Evolutionary conservation across 2,797 vertebrate species (phyloP).

Genomic region (Nannoperca australis): DNA sequence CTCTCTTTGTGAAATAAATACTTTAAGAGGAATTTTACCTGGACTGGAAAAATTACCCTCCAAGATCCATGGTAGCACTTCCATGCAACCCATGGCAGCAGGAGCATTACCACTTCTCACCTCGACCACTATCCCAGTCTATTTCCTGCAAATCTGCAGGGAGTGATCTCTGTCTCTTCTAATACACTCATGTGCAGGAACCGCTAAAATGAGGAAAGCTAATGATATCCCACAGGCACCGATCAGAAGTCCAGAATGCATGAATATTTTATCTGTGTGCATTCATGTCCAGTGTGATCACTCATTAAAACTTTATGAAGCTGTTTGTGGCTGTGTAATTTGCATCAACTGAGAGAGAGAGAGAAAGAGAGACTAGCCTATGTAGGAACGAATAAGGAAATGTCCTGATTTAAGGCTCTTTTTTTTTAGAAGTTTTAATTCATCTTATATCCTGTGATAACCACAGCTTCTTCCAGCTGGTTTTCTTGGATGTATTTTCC

Average conservation of each 20-base stretch:
- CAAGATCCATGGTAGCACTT: slow-evolving; percentile 21
- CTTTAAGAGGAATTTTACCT: slow-evolving; percentile 22
- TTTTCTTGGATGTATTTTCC: slow-evolving; percentile 50
- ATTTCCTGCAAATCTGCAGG: slow-evolving; percentile 54
- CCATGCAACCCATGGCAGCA: slow-evolving; percentile 2
- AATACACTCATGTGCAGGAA: slow-evolving; percentile 62
- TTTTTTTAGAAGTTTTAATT: slow-evolving; percentile 57
- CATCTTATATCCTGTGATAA: slow-evolving; percentile 48
- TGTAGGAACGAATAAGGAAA: slow-evolving; percentile 33
- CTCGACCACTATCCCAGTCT: slow-evolving; percentile 42
- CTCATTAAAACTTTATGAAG: slow-evolving; percentile 80
- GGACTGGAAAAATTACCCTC: slow-evolving; percentile 22
- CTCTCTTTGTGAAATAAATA: not conserved
- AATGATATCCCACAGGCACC: slow-evolving; percentile 80
- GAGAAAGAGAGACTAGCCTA: slow-evolving; percentile 3
- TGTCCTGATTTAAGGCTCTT: slow-evolving; percentile 56
- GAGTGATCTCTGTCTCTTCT: slow-evolving; percentile 59
- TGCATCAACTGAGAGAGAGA: slow-evolving; percentile 53
- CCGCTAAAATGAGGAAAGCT: slow-evolving; percentile 71
- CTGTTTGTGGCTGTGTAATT: slow-evolving; percentile 72
- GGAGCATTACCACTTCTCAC: slow-evolving; percentile 35
- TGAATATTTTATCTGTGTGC: slow-evolving; percentile 80
- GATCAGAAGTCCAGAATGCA: slow-evolving; percentile 70
- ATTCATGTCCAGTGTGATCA: slow-evolving; percentile 78
- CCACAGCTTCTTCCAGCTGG: slow-evolving; percentile 44